These are phyloP conservation scores for Cotesia typhae DNA, from an alignment of 1,140 invertebrate genomes.

Conservation along the genomic window DNA sequence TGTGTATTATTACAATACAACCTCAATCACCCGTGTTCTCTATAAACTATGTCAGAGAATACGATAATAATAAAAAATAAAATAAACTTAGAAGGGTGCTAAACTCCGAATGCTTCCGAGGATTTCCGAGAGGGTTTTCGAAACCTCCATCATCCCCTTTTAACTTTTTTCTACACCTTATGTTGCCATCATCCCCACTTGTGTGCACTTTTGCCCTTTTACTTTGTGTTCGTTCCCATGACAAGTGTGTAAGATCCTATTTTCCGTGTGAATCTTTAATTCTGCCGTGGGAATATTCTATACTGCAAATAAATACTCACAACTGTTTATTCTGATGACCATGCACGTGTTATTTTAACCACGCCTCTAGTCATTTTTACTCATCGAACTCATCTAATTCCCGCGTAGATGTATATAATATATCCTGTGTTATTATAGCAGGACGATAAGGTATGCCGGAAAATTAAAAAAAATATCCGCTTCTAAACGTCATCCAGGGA, in stretches of 20 bases:
- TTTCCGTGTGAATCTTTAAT: conserved; percentile 63
- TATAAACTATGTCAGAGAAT: neutral
- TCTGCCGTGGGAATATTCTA: conserved; percentile 45
- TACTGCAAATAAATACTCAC: conserved; percentile 23
- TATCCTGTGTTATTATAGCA: too few species aligned
- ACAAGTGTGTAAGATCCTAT: conserved; percentile 59
- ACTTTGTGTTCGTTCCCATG: conserved; percentile 58
- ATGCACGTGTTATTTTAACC: neutral
- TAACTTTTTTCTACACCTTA: conserved; percentile 34
- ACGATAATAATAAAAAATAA: neutral
- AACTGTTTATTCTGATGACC: conserved; percentile 26
- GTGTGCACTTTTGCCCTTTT: conserved; percentile 2
- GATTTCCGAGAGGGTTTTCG: neutral
- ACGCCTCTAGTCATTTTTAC: too few species aligned
- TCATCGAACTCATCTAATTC: too few species aligned
- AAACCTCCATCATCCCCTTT: conserved; percentile 27
- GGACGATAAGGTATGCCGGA: too few species aligned
- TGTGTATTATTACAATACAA: neutral
- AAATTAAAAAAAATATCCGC: too few species aligned
- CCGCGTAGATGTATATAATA: too few species aligned
- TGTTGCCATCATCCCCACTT: conserved; percentile 30
- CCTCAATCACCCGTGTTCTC: neutral
- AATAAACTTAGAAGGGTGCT: conserved; percentile 25
- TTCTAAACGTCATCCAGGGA: too few species aligned
- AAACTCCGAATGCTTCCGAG: conserved; percentile 1